Evolutionary conservation across 2,888 invertebrate genomes (phyloP), one percentile per base, ranked within the genome.

Genomic region (Drosophila eohydei): DNA sequence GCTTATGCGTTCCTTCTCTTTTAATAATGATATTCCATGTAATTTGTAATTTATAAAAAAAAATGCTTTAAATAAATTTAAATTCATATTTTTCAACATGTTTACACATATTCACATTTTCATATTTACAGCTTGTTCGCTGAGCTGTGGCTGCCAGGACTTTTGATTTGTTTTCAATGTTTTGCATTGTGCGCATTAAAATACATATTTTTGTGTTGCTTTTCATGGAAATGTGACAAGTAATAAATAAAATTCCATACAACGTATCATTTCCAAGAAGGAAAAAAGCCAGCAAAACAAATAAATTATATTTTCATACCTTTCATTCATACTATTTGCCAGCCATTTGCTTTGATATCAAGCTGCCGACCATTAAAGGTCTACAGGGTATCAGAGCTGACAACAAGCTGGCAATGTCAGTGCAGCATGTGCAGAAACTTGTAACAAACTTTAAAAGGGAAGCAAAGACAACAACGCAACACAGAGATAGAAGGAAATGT

Each of bases 381-480:
- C 38, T 12, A 11, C 40, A 63, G 74, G 68, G 62, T 74, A 70
- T 59, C 28, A 7, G 63, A 63, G 52, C 52, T 60, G 48, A 44
- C 58, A 73, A 61, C 44, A 40, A 65, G 58, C 46, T 66, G 28
- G 11, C 41, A 71, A 71, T 62, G 62, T 79, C 71, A 63, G 57
- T 62, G 65, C 43, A 40, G 65, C 71, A 79, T 69, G 58, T 79
- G 76, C 51, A 40, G 43, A 58, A 58, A 64, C 60, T 63, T 51
- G 16, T 57, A 44, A 43, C 26, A 46, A 68, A 61, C 74, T 74
- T 51, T 14, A 48, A 48, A 74, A 36, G 64, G 38, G n/a, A 46
- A 57, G 43, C 60, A 71, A 61, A 71, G 26, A 36, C 16, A 48
- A 62, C 36, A 60, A 14, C 44, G 5, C 14, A 14, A 28, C 36